Evolutionary conservation across 2,797 vertebrate genomes (phyloP).

Genomic region (Denticeps clupeoides): DNA sequence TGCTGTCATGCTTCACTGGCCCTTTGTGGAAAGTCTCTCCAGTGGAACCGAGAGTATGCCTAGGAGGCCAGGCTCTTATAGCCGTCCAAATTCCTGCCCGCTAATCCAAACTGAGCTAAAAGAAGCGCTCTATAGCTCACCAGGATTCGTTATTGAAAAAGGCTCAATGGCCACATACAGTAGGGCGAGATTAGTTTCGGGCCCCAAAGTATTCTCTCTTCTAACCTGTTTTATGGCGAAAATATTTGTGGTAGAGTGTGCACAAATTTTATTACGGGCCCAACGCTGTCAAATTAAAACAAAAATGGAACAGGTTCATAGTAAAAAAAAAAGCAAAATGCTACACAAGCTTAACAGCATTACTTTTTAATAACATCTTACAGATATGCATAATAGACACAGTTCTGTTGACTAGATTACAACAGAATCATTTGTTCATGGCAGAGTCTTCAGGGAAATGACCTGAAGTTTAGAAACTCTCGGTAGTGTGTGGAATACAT

Average conservation of each 20-base stretch:
- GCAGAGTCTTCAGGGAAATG: too few species aligned
- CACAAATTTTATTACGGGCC: background rate
- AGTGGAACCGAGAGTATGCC: background rate
- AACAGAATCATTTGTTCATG: too few species aligned
- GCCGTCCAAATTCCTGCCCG: background rate
- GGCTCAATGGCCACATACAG: background rate
- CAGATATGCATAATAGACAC: too few species aligned
- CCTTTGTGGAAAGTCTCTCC: background rate
- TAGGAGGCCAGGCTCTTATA: background rate
- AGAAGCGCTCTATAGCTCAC: background rate
- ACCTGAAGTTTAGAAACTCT: too few species aligned
- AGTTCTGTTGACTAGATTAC: too few species aligned
- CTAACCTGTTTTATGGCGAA: background rate
- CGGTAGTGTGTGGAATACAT: too few species aligned
- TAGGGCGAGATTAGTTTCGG: background rate
- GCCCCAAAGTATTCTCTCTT: background rate
- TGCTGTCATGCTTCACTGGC: constrained; percentile 37
- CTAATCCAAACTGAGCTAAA: background rate
- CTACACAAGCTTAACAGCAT: too few species aligned
- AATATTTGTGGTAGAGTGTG: too few species aligned
- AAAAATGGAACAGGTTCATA: too few species aligned
- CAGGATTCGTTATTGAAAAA: background rate
- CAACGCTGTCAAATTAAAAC: too few species aligned
- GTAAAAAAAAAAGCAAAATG: too few species aligned
- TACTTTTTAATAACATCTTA: too few species aligned